Conservation (phyloP, 2,113 vertebrate species). For the Euleptes europaea region DNA sequence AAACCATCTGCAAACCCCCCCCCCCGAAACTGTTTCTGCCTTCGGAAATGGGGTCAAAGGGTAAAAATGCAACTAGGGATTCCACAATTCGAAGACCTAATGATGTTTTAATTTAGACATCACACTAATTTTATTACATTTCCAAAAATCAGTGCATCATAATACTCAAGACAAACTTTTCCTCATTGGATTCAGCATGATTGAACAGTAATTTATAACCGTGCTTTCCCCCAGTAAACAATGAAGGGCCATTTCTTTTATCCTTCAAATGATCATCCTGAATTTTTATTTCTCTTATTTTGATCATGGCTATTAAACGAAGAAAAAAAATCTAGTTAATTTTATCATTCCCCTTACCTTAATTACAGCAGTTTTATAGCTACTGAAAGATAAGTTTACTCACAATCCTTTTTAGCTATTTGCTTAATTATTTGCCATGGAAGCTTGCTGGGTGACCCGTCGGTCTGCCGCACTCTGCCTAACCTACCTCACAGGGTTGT, state of each 20-base stretch:
- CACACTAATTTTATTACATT: neutral
- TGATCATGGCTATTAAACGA: neutral
- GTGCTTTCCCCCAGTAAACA: neutral
- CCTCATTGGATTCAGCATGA: too few species aligned
- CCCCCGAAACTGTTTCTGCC: neutral
- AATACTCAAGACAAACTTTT: neutral
- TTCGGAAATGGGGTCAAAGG: neutral
- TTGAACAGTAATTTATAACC: neutral
- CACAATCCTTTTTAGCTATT: neutral
- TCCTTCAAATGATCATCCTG: too few species aligned
- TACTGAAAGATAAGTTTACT: neutral
- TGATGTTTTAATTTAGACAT: neutral
- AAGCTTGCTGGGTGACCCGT: too few species aligned
- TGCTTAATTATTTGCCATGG: neutral
- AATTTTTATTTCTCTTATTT: too few species aligned
- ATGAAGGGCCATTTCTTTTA: neutral
- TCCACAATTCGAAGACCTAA: neutral
- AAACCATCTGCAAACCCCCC: neutral
- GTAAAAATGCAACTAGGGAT: neutral
- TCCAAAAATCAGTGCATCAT: neutral
- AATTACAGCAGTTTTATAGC: neutral
- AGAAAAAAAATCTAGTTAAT: neutral
- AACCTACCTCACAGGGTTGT: too few species aligned
- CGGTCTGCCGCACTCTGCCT: too few species aligned
- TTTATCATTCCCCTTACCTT: neutral